Evolutionary conservation across 2,113 vertebrate species (phyloP), one percentile per base, ranked within the genome.

Genomic region (Ondatra zibethicus): DNA sequence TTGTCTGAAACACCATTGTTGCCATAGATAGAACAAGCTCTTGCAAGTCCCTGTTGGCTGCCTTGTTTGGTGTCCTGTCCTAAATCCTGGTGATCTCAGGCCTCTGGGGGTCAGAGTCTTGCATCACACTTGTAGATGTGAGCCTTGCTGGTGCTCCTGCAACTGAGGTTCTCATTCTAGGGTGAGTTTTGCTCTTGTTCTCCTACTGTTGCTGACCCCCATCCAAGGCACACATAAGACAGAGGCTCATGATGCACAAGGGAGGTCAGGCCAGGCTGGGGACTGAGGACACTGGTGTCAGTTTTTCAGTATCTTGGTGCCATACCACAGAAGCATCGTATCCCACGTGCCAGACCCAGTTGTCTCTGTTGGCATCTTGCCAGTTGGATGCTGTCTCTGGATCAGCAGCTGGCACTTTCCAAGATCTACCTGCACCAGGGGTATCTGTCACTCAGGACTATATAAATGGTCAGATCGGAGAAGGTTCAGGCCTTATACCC

Each of bases 361-460:
- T 5, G 52, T 4, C 75, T 77, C 19, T 75, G 66, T 19, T 21
- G 50, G 68, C 19, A 3, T 50, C 68, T 33, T 70, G 45, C 17
- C 31, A 55, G 29, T 25, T 72, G 29, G 31, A 80, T 8, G 25
- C n/a, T 70, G 7, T 50, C 75, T 61, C 72, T 70, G 45, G 55
- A 78, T 61, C 45, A 55, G 9, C 5, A 14, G 12, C 65, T 50
- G 78, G 63, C 42, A 76, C 68, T 50, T 89, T 76, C 23, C 33
- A 50, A 76, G 80, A 70, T 39, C 39, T 72, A 33, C 66, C 87
- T 86, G n/a, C 7, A 12, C 61, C 36, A 39, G 27, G 76, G 19
- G 1, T 50, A 50, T 19, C 80, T 25, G 27, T 63, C 84, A 31
- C 87, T 91, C 91, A 96, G 97, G 95, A 84, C 42, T 42, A 84